phyloP scores from a whole-genome alignment of 2,113 vertebrate species.

The Willisornis vidua region DNA sequence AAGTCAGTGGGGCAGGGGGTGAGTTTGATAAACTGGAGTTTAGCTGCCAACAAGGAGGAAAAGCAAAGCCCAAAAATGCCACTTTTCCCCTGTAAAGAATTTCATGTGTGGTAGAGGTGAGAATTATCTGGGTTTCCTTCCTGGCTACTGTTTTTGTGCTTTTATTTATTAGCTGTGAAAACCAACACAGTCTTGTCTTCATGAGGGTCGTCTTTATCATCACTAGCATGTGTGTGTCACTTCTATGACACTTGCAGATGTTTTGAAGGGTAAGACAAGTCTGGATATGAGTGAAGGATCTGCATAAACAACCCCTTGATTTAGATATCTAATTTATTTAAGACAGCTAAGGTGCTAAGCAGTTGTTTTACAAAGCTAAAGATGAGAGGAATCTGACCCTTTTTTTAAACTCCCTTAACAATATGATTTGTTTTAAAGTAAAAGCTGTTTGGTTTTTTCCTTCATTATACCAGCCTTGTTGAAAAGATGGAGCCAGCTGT shows the following conservation, averaged over 20 bases:
- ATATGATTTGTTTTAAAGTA: background rate
- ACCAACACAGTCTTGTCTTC: background rate
- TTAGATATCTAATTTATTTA: background rate
- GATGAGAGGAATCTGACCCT: background rate
- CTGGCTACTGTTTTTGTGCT: background rate
- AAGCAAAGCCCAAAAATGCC: background rate
- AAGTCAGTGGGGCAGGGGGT: background rate
- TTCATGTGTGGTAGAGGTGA: background rate
- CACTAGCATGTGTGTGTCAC: background rate
- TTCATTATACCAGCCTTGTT: background rate
- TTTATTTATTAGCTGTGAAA: background rate
- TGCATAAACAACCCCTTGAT: background rate
- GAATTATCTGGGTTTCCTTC: background rate
- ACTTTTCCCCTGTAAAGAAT: background rate
- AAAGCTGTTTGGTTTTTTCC: accelerated
- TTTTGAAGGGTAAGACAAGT: background rate
- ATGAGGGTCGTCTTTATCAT: background rate
- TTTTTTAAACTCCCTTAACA: background rate
- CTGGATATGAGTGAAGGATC: background rate
- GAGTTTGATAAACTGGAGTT: background rate
- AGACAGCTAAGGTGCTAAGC: background rate
- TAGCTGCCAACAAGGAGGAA: background rate
- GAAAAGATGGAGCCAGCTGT: background rate
- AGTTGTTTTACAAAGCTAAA: background rate
- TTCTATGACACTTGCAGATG: background rate